Evolutionary conservation across 2,888 invertebrate genomes (phyloP).

Genomic region (Eutolmus rufibarbis): DNA sequence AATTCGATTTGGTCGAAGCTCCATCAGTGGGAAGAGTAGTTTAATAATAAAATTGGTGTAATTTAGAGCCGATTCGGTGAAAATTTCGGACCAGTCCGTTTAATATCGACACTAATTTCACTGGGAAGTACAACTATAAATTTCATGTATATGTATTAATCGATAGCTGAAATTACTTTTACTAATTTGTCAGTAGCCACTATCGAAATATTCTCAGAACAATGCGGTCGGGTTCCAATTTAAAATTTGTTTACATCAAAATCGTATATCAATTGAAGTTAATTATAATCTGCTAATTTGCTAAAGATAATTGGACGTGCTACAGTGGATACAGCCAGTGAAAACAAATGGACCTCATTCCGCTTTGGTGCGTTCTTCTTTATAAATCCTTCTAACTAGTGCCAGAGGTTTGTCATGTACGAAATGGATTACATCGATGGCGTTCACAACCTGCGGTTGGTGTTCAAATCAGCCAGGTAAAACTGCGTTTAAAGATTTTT

Average conservation of each 20-base stretch:
- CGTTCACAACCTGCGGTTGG: neutral
- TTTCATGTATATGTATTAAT: neutral
- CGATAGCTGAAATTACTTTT: neutral
- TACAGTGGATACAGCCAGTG: neutral
- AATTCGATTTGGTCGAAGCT: neutral
- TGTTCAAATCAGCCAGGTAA: neutral
- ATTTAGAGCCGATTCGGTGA: neutral
- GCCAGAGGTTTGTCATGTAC: neutral
- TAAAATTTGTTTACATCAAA: neutral
- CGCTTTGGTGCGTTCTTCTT: neutral
- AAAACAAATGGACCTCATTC: neutral
- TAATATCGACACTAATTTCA: neutral
- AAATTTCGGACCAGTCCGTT: neutral
- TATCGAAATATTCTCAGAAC: neutral
- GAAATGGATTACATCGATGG: neutral
- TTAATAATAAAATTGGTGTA: neutral
- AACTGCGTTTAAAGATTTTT: neutral
- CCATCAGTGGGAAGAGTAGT: neutral
- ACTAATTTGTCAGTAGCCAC: neutral
- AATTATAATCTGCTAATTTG: constrained; percentile 1
- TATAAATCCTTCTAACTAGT: neutral
- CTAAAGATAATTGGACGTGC: neutral
- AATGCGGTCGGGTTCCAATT: neutral
- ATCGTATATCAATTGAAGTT: neutral
- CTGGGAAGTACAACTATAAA: neutral